Evolutionary conservation across 1,140 invertebrate genomes (phyloP).

Genomic region (Diorhabda elongata): DNA sequence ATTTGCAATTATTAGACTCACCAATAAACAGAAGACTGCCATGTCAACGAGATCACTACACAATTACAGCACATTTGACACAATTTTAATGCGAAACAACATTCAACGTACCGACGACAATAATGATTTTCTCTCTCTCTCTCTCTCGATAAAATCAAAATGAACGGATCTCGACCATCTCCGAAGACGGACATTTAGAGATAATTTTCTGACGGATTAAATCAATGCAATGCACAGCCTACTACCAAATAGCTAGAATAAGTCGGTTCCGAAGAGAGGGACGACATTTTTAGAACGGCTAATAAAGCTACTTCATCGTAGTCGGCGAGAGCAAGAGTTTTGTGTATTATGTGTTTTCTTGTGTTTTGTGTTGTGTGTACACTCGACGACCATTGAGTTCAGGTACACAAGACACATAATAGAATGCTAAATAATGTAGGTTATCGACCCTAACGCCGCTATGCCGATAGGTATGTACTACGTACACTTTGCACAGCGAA

Average conservation of each 20-base stretch:
- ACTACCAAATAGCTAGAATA: slow-evolving; percentile 7
- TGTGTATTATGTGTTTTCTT: slow-evolving; percentile 16
- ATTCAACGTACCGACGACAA: neutral
- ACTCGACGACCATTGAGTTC: slow-evolving; percentile 37
- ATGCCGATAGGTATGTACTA: slow-evolving; percentile 6
- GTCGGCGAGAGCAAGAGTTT: slow-evolving; percentile 13
- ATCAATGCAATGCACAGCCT: slow-evolving; percentile 21
- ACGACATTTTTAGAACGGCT: slow-evolving; percentile 46
- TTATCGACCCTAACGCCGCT: slow-evolving; percentile 42
- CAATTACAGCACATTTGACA: slow-evolving; percentile 6
- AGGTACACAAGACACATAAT: slow-evolving; percentile 46
- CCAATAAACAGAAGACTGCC: slow-evolving; percentile 14
- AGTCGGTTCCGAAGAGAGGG: slow-evolving; percentile 20
- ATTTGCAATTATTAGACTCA: neutral
- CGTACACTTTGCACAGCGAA: neutral
- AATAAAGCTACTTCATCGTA: slow-evolving; percentile 35
- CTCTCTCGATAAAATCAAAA: neutral
- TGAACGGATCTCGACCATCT: slow-evolving; percentile 9
- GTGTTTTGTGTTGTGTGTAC: slow-evolving; percentile 11
- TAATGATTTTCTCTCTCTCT: neutral
- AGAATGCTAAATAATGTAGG: slow-evolving; percentile 48
- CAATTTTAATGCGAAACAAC: neutral
- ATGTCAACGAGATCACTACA: slow-evolving; percentile 1
- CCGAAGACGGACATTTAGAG: slow-evolving; percentile 19
- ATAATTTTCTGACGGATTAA: slow-evolving; percentile 24